These are phyloP conservation scores for Rhinella marina DNA, from an alignment of 2,797 vertebrate genomes.

Conservation along the genomic window DNA sequence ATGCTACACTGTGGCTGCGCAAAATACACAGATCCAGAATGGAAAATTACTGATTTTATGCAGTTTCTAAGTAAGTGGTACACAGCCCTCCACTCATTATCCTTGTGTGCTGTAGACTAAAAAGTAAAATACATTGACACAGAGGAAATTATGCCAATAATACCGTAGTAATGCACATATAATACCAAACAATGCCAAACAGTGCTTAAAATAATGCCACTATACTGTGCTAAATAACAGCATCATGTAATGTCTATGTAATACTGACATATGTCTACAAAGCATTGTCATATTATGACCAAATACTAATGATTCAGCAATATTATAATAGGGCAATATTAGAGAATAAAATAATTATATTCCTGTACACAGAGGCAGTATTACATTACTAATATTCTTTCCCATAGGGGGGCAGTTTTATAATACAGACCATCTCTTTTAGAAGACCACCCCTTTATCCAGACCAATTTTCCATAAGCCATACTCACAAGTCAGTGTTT, in stretches of 20 bases:
- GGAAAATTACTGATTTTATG: constrained; percentile 21
- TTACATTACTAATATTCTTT: neutral
- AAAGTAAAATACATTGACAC: neutral
- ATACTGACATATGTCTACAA: too few relatives aligned
- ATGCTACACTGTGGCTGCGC: neutral
- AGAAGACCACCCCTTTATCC: too few relatives aligned
- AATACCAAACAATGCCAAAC: neutral
- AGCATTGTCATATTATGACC: too few relatives aligned
- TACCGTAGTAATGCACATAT: neutral
- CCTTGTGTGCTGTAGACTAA: neutral
- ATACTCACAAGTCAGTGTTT: too few relatives aligned
- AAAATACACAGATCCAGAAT: neutral
- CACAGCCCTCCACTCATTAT: neutral
- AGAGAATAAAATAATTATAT: neutral
- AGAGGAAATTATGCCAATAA: neutral
- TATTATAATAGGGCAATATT: neutral
- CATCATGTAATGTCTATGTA: too few relatives aligned
- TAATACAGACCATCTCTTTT: too few relatives aligned
- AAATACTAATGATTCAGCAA: too few relatives aligned
- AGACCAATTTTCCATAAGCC: too few relatives aligned
- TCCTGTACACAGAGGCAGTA: neutral
- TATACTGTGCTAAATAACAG: neutral
- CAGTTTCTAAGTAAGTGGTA: neutral
- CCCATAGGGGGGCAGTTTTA: too few relatives aligned
- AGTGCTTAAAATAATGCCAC: neutral